phyloP scores from a whole-genome alignment of 2,797 vertebrate genomes.

The Sphaeramia orbicularis region DNA sequence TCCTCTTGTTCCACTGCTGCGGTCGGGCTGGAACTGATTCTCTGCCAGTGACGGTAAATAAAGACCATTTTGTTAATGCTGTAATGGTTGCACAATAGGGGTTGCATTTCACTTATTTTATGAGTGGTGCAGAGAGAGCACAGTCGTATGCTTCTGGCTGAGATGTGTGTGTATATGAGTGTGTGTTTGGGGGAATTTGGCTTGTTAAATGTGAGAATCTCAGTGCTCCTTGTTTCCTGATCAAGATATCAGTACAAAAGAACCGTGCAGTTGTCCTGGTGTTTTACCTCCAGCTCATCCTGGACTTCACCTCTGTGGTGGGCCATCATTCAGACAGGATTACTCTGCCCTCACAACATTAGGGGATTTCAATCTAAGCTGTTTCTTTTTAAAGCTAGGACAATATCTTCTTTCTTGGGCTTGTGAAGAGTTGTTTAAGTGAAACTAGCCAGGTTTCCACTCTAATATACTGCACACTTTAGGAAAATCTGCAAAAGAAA shows the following conservation, averaged over 20 bases:
- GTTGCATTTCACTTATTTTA: constrained; percentile 78
- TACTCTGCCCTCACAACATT: not conserved
- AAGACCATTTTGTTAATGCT: constrained; percentile 52
- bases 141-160: constrained; percentile 30
- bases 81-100: constrained; percentile 77
- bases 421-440: constrained; percentile 31
- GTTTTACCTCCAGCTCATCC: constrained; percentile 37
- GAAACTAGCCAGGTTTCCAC: no score
- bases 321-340: constrained; percentile 18
- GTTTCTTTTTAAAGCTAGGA: constrained; percentile 8
- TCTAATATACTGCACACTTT: no score
- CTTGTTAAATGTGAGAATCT: constrained; percentile 74
- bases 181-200: constrained; percentile 56
- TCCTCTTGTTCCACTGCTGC: constrained; percentile 54
- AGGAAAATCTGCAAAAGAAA: no score
- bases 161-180: constrained; percentile 25
- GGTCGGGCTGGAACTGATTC: constrained; percentile 49
- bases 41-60: constrained; percentile 57
- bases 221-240: constrained; percentile 56
- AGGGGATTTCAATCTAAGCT: constrained; percentile 4
- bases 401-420: constrained; percentile 1
- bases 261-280: constrained; percentile 22
- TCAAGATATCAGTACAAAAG: constrained; percentile 45
- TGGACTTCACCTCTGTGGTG: constrained; percentile 17
- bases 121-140: constrained; percentile 59